Base-by-base conservation (phyloP, 2,888 invertebrate genomes). In the Xestoiulus laeticollis region DNA sequence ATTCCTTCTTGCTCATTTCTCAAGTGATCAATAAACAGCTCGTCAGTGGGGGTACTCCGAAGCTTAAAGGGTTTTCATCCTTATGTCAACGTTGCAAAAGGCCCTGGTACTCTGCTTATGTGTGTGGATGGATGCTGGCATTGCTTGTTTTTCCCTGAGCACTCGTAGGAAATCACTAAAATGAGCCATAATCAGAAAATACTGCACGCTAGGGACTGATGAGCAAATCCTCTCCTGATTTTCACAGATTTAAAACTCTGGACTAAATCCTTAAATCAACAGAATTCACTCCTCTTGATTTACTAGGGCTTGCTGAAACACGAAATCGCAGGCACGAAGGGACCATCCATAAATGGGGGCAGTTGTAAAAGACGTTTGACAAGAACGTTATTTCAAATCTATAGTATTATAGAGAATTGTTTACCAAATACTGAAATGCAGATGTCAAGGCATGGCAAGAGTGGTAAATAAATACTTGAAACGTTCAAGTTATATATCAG, bases 161-260 rank as follows among this genome's bases (percentile, higher is more conserved):
- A 26, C 85, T 85, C 38, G 43, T 85, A 38, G 85, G 44, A 85
- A 85, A 44, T 85, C 85, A 85, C 85, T 85, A 38, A 85, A 43
- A 85, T 85, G 85, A 85, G 44, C 85, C 85, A 85, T 85, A 85
- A 85, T 85, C 38, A 85, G 85, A 44, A 85, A 85, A 85, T 85
- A 85, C 44, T 85, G 26, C 43, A 85, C 85, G 38, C 85, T 43
- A 2, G 85, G 85, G 85, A 85, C 33, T 43, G 44, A 85, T 38
- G 85, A 43, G 44, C 85, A 85, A 85, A 85, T 85, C 85, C 85
- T 78, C 78, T 78, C 78, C 78, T 26, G 78, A 78, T 78, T 78
- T 78, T 32, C 78, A 32, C 78, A 30, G 30, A 78, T 78, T 78
- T 78, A 78, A 78, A 78, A 78, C 78, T 26, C 78, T 14, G 78